Base-by-base conservation (phyloP, 2,888 invertebrate species). In the Euproctis similis region DNA sequence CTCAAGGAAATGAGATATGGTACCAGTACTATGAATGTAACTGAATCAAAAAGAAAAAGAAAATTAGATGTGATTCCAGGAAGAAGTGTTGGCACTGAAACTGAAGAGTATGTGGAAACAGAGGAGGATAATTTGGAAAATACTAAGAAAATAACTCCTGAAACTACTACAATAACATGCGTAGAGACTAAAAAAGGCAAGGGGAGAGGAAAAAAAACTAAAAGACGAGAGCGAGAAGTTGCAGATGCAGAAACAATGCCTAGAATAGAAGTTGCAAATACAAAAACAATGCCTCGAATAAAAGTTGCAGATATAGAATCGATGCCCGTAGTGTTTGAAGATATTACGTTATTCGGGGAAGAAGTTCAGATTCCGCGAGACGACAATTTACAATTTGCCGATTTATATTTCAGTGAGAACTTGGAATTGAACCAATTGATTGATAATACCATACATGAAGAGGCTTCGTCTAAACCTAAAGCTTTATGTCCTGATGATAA, bases 1-100 rank as follows among this genome's bases (percentile, higher is more conserved):
- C 28, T 33, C 23, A 36, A 35, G 31, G 32, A 36, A 36, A 36
- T 34, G 33, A 23, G 36, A 28, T 33, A 39, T 31, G 33, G 36
- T 16, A 36, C 24, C 2, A 17, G 6, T 8, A 17, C 6, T 17
- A 17, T 17, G 3, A 14, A 14, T 3, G 14, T 6, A 14, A 6
- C 6, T 3, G 14, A 14, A 6, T 14, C 14, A 14, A 14, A 14
- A 14, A 3, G 14, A 14, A 14, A 14, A 14, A 14, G 14, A 14
- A 14, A 14, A 14, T 14, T 8, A 21, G 9, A 3, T 21, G 9
- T 3, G 6, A 21, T 8, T 9, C n/a, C 21, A 9, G 21, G 9
- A 21, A 5, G 21, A 9, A 21, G 3, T 10, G 8, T 9, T 9
- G 21, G 14, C 14, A 14, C 6, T 4, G n/a, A n/a, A n/a, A 4